These are phyloP conservation scores for Meganola albula DNA, from an alignment of 2,888 invertebrate genomes.

Conservation along the genomic window DNA sequence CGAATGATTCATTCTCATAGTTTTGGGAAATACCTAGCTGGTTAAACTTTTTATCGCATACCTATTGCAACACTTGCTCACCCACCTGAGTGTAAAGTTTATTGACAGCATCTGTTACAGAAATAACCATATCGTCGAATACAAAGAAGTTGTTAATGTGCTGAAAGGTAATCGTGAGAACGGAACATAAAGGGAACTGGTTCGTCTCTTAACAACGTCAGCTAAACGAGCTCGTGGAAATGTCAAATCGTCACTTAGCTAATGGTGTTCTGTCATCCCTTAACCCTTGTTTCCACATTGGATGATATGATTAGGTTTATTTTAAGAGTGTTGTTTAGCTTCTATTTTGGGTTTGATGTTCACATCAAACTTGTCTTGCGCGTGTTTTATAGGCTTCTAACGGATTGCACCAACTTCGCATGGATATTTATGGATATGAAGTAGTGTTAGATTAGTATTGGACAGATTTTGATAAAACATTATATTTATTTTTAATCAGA, in stretches of 20 bases:
- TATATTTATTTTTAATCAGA: too few relatives aligned
- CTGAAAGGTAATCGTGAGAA: constrained; percentile 60
- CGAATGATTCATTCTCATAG: too few relatives aligned
- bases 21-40: too few relatives aligned
- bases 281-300: constrained; percentile 64
- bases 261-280: constrained; percentile 70
- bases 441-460: too few relatives aligned
- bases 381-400: too few relatives aligned
- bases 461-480: too few relatives aligned
- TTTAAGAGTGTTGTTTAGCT: constrained; percentile 33
- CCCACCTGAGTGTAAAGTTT: background rate
- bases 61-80: background rate
- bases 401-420: too few relatives aligned
- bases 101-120: constrained; percentile 26
- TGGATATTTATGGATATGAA: too few relatives aligned
- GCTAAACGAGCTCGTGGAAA: constrained; percentile 47
- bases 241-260: constrained; percentile 65
- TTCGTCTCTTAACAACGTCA: constrained; percentile 40
- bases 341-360: constrained; percentile 22
- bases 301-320: constrained; percentile 36
- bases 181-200: constrained; percentile 41
- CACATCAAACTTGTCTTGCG: too few relatives aligned
- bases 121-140: constrained; percentile 21
- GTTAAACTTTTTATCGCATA: too few relatives aligned
- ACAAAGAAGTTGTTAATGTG: constrained; percentile 42